These are phyloP conservation scores for Pandion haliaetus DNA, from an alignment of 2,113 vertebrate genomes.

Conservation along the genomic window DNA sequence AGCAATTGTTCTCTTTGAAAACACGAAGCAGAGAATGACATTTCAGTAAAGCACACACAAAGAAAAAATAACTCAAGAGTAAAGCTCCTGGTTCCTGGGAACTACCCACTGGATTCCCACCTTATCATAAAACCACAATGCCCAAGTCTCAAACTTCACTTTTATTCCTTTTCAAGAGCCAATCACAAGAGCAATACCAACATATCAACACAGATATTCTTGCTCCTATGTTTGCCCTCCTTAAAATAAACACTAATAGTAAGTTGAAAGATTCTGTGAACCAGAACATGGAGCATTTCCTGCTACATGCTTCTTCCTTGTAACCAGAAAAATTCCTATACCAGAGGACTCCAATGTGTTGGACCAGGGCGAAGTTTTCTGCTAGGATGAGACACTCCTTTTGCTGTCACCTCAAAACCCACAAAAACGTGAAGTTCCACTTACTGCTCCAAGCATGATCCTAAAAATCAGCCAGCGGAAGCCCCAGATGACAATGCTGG, in stretches of 20 bases:
- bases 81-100: neutral
- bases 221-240: neutral
- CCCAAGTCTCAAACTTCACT: neutral
- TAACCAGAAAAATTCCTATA: neutral
- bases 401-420: neutral
- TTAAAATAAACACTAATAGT: neutral
- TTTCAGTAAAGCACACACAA: neutral
- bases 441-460: slow-evolving; percentile 97
- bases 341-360: accelerated
- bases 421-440: neutral
- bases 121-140: neutral
- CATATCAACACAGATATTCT: neutral
- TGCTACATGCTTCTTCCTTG: neutral
- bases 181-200: neutral
- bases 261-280: neutral
- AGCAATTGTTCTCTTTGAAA: neutral
- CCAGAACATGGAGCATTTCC: neutral
- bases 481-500: slow-evolving; percentile 85
- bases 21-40: neutral
- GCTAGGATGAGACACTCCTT: neutral
- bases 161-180: neutral
- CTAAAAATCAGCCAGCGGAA: slow-evolving; percentile 97
- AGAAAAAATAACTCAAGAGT: accelerated
- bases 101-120: neutral
- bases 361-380: neutral